Conservation (phyloP, 2,113 vertebrate genomes). For the Sturnira hondurensis region DNA sequence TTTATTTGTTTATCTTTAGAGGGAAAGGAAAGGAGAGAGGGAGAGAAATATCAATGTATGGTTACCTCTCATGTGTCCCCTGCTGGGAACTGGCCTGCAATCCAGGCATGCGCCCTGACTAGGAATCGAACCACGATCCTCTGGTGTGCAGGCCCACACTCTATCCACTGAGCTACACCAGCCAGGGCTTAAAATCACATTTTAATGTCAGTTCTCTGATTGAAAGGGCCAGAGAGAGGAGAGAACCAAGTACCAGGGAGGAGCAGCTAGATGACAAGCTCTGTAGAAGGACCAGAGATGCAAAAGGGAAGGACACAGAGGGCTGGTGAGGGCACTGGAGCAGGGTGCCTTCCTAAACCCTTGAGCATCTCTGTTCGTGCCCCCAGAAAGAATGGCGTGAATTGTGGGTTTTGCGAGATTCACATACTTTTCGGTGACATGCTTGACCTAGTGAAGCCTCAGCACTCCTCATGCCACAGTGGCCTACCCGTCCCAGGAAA, state of each 20-base stretch:
- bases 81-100: no score
- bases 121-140: no score
- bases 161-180: no score
- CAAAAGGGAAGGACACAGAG: neutral
- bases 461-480: neutral
- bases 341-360: neutral
- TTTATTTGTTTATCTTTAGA: no score
- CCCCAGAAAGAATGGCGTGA: neutral
- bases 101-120: no score
- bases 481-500: neutral
- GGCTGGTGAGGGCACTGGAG: neutral
- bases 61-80: no score
- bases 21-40: no score
- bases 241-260: neutral
- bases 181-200: neutral
- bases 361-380: neutral
- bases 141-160: no score
- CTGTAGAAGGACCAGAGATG: neutral
- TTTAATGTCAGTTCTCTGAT: neutral
- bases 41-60: no score
- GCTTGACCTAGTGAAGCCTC: neutral
- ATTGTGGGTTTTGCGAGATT: neutral
- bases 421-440: neutral
- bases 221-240: neutral
- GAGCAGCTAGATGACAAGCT: neutral